Evolutionary conservation across 2,888 invertebrate species (phyloP), one percentile per base, ranked within the genome.

Genomic region (Ophion ellenae): DNA sequence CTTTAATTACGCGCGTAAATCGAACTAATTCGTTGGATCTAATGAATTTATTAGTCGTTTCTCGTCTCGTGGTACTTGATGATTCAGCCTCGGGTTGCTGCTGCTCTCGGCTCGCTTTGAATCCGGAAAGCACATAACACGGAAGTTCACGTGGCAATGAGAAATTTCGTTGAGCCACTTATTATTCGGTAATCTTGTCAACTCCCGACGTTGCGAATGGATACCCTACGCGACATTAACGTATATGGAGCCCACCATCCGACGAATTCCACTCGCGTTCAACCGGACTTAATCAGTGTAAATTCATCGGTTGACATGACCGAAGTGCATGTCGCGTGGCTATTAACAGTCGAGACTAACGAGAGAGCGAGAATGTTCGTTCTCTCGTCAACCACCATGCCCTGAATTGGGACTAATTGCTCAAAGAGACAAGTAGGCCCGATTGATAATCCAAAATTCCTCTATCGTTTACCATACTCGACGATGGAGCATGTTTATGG

Each of bases 101-200:
- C 17, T 17, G 17, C 17, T 53, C 53, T 53, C 17, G 53, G 11
- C 17, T 64, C 17, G 64, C 36, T 64, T 64, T 32, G 64, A 32
- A 32, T 64, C 36, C 20, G 14, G 17, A 45, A 24, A 28, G 47
- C 47, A 14, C 11, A 73, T 10, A 59, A 28, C 59, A 57, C 20
- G 24, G 11, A 11, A 57, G 32, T 14, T 28, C 28, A 47, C 59
- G n/a, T 20, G 36, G 40, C 59, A 73, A 69, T 77, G 59, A 40
- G 81, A 77, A 74, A 78, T 63, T 67, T 84, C 45, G 78, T 75
- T 78, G 32, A 75, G n/a, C 61, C 11, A 64, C 24, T 57, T 36
- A 78, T 79, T 85, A 85, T 79, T 85, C 78, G 63, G 36, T 85
- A 82, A 85, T 82, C 79, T 66, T 75, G 81, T 85, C 64, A 78